These are phyloP conservation scores for Panagrolaimus sp. DNA, from an alignment of 1,140 invertebrate species.

Conservation along the genomic window DNA sequence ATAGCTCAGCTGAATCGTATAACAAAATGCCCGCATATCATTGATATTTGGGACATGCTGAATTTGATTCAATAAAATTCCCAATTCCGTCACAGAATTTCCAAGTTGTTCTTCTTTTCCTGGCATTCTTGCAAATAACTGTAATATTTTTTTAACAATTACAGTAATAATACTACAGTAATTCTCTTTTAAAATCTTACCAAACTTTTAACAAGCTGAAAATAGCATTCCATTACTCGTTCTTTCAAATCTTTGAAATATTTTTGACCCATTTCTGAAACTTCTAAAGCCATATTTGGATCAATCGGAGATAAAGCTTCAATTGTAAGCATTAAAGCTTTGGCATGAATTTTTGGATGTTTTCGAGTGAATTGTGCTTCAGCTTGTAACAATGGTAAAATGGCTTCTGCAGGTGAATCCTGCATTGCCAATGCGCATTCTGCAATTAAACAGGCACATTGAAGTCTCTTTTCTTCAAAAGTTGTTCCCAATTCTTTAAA, in stretches of 20 bases:
- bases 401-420: background rate
- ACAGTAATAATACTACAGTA: background rate
- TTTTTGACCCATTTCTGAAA: background rate
- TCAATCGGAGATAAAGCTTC: constrained; percentile 3
- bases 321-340: constrained; percentile 10
- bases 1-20: constrained; percentile 3
- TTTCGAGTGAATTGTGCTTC: background rate
- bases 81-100: background rate
- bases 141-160: background rate
- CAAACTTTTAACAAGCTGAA: background rate
- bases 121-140: background rate
- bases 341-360: constrained; percentile 2
- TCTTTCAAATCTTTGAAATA: constrained; percentile 13
- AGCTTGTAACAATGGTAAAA: background rate
- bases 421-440: background rate
- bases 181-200: background rate
- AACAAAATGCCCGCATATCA: constrained; percentile 5
- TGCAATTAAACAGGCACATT: background rate
- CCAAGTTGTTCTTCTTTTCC: background rate
- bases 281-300: background rate
- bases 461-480: background rate
- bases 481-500: background rate
- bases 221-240: constrained; percentile 8
- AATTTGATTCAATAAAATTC: background rate
- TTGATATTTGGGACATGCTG: background rate